Evolutionary conservation across 2,888 invertebrate species (phyloP), one percentile per base, ranked within the genome.

Genomic region (Beris chalybata): DNA sequence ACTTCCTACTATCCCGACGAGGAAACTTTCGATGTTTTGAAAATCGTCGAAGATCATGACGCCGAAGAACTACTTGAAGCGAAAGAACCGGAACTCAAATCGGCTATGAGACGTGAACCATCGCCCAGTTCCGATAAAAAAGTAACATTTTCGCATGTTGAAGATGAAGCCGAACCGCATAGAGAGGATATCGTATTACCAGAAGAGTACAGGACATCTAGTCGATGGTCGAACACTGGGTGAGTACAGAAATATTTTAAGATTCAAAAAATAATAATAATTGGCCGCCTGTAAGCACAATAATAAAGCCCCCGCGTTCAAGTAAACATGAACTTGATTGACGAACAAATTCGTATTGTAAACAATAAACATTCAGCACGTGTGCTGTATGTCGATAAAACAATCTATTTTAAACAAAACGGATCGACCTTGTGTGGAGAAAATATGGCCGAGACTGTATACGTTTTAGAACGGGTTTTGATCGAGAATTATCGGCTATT

Each of bases 141-240:
- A 64, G 76, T 83, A n/a, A 82, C 85, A 68, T 85, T 84, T 73
- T 82, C 83, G 5, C 77, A 82, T 48, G 80, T 82, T 11, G 75
- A 79, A 67, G 79, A 83, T 64, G 81, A 80, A 67, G 73, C 74
- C 31, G 79, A 79, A 48, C 74, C 74, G 12, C 78, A 78, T 67
- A 76, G 78, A 12, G 79, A 79, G 69, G 79, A 79, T 55, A 81
- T 81, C 67, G 77, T 76, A 64, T 67, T 78, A 76, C 81, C 75
- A 72, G 74, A 74, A 71, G 77, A 77, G 76, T 76, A 75, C 72
- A 77, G 72, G 74, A 73, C 73, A 47, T 73, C 72, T 22, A 72
- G 72, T 5, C 76, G 73, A 75, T 75, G 74, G 73, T 82, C 72
- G 78, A 82, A 76, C 81, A 83, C 81, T 79, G 80, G 75, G 85